Evolutionary conservation across 2,113 vertebrate species (phyloP).

Genomic region (Ceyx melanurus): DNA sequence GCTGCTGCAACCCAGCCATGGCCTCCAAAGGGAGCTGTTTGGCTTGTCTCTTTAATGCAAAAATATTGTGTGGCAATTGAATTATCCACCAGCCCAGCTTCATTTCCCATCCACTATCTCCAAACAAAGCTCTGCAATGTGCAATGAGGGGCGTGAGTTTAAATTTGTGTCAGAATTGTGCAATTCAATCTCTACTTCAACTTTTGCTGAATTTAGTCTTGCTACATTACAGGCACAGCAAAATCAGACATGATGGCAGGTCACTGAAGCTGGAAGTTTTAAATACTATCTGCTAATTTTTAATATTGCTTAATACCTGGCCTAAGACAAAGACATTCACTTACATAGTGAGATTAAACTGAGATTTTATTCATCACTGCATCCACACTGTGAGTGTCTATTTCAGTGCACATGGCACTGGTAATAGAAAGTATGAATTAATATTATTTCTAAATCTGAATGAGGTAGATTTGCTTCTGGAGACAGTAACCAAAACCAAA

Average conservation of each 20-base stretch:
- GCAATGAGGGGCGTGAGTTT: neutral
- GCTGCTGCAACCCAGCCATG: rapidly evolving
- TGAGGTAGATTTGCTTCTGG: neutral
- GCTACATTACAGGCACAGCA: neutral
- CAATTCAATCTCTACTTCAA: neutral
- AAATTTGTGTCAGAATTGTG: neutral
- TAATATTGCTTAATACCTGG: neutral
- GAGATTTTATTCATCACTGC: neutral
- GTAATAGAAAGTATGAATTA: neutral
- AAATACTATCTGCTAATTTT: neutral
- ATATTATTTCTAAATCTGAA: neutral
- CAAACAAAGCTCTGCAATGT: neutral
- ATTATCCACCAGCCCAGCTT: neutral
- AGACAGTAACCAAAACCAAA: neutral
- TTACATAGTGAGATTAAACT: neutral
- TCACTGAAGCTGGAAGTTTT: neutral
- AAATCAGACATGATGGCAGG: neutral
- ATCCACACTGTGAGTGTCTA: neutral
- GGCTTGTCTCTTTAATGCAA: neutral
- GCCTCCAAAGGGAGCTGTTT: neutral
- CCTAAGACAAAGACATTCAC: neutral
- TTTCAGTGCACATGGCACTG: neutral
- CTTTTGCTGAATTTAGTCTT: neutral
- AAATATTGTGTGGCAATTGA: neutral
- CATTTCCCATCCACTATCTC: rapidly evolving